Conservation (phyloP, 2,888 invertebrate species). For the Anarsia innoxiella region DNA sequence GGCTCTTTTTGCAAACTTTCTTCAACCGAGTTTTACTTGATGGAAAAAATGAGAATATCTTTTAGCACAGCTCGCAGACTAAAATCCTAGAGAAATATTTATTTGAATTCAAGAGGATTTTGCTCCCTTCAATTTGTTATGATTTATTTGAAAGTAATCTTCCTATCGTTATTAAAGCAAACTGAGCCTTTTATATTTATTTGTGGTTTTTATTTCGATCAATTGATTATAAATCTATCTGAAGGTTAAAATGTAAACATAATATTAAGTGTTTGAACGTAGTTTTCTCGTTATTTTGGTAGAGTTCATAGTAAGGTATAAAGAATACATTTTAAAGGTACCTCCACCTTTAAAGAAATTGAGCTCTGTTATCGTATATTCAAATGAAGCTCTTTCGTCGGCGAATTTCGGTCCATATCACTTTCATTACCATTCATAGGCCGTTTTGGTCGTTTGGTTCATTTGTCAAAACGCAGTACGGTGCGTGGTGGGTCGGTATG, state of each 20-base stretch:
- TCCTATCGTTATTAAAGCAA: constrained; percentile 14
- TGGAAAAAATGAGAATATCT: constrained; percentile 23
- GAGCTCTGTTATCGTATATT: constrained; percentile 14
- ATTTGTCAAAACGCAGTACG: constrained; percentile 9
- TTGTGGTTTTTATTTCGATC: background rate
- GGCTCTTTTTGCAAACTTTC: constrained; percentile 30
- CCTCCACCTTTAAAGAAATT: no score
- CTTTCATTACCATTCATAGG: constrained; percentile 15
- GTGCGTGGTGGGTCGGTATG: background rate
- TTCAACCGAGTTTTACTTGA: constrained; percentile 25
- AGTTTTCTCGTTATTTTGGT: no score
- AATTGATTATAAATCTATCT: no score
- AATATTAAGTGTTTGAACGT: no score
- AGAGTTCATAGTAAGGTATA: no score
- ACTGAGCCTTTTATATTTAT: background rate
- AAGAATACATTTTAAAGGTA: no score
- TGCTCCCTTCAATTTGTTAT: constrained; percentile 20
- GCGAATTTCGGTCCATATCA: constrained; percentile 12
- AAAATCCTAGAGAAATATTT: constrained; percentile 27
- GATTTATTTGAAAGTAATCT: constrained; percentile 24
- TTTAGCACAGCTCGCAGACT: constrained; percentile 21
- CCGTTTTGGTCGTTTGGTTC: constrained; percentile 10
- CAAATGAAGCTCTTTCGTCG: constrained; percentile 13
- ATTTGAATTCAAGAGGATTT: no score
- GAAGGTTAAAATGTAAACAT: no score